Conservation (phyloP, 2,113 vertebrate species). For the Cryptotis parvus region DNA sequence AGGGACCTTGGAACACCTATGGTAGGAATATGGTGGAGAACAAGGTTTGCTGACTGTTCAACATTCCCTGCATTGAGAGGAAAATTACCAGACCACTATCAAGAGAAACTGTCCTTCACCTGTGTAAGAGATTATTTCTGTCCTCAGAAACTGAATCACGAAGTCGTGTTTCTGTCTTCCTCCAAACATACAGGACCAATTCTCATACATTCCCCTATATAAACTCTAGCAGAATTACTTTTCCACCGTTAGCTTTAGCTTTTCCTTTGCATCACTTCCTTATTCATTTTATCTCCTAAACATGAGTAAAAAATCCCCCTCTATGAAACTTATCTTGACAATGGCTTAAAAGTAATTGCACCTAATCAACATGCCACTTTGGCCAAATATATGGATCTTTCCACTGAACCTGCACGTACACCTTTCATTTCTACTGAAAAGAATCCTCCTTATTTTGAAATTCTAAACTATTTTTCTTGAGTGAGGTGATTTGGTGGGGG, state of each 20-base stretch:
- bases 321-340: background rate
- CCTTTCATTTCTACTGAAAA: background rate
- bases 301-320: background rate
- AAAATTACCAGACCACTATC: background rate
- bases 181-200: background rate
- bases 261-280: background rate
- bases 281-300: slow-evolving; percentile 5
- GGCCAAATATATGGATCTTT: background rate
- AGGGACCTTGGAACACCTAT: background rate
- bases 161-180: background rate
- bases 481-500: too few species aligned
- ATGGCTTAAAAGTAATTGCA: slow-evolving; percentile 33
- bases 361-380: slow-evolving; percentile 25
- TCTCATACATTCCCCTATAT: background rate
- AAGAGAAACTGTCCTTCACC: background rate
- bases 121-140: background rate
- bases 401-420: background rate
- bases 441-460: background rate
- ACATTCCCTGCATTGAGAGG: background rate
- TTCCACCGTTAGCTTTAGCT: background rate
- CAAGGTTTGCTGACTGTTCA: background rate
- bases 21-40: background rate
- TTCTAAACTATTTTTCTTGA: background rate
- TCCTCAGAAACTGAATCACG: background rate
- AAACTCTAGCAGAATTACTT: background rate